Evolutionary conservation across 2,113 vertebrate genomes (phyloP), one percentile per base, ranked within the genome.

Genomic region (Chaenocephalus aceratus): DNA sequence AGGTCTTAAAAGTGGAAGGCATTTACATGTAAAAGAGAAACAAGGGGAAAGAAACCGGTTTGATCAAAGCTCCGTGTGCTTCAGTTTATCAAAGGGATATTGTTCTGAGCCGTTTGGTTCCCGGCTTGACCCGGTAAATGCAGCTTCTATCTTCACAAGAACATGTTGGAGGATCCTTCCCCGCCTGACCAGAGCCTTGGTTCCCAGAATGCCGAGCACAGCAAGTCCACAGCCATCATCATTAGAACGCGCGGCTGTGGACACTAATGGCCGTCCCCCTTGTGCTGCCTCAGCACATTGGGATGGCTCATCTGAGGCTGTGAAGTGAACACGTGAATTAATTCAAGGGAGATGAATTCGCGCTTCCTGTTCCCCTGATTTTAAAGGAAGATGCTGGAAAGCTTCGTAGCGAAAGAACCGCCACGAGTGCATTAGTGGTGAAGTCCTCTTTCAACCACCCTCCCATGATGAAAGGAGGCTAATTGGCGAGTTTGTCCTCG

Each of bases 241-340:
- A 94, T 95, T 94, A 94, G 74, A 81, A 80, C 53, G 41, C 21
- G 63, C 65, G 16, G 51, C 82, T 73, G 74, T 68, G 77, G 91
- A 94, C 91, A 73, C 81, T 93, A 93, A 93, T 93, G 92, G 86
- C 75, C 18, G 82, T 87, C 80, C 84, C 81, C 15, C n/a, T 92
- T 94, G 75, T 94, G 94, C 94, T 91, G 86, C 83, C 85, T 91
- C 87, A 34, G 92, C 94, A 94, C 86, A 91, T 94, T 94, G 82
- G 71, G 45, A 45, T 7, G 63, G 61, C 81, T 90, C 91, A 85
- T 91, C 54, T 18, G 36, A 67, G 73, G 59, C 51, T 82, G 78
- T 86, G 88, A 87, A 84, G 78, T 86, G 88, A 87, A 84, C 72
- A 82, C 70, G 45, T 88, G 79, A 88, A 89, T 88, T 91, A 86